Evolutionary conservation across 2,888 invertebrate species (phyloP), one percentile per base, ranked within the genome.

Genomic region (Dolichopus griseipennis): DNA sequence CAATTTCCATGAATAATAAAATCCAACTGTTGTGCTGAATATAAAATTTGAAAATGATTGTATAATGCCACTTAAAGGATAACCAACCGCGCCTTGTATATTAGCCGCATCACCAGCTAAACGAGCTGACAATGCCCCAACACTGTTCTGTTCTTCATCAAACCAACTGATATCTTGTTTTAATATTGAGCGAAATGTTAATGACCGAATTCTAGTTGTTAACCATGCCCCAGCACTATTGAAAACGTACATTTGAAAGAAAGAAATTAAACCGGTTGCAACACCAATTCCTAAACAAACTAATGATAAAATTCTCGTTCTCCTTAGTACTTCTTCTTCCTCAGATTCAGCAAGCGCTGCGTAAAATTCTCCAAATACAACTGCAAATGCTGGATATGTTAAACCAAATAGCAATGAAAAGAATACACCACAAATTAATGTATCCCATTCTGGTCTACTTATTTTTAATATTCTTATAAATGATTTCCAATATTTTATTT

Each of bases 131-230:
- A 91, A 77, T 0, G 89, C 87, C 0, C 91, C 91, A 0, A 89
- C 85, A 52, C 88, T 88, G 76, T 91, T 89, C 1, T 78, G 73
- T 0, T 87, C 83, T 62, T 87, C 83, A 75, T 91, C 90, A 75
- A 87, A 91, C 89, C 90, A 91, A 10, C 86, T 88, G 74, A 90
- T 87, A 74, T 91, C 90, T 77, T 90, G 92, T 61, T 83, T 79
- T 70, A 92, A 75, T 83, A 90, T 89, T 2, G 88, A 83, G 41
- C 78, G 79, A 74, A 90, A 90, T 0, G 87, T 84, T 63, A 69
- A 71, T 1, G 77, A 76, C 27, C 79, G 75, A 72, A 77, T 73
- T 15, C 91, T 82, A 69, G 87, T 84, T 0, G 92, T 92, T 65
- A 93, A 82, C 66, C 86, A 83, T 63, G 91, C 90, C 2, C 93